A percentile compares a stretch with the other conserved stretches of the same genome.
Evolutionary conservation across 2,113 vertebrate species (phyloP).

Genomic region (Gasterosteus aculeatus): DNA sequence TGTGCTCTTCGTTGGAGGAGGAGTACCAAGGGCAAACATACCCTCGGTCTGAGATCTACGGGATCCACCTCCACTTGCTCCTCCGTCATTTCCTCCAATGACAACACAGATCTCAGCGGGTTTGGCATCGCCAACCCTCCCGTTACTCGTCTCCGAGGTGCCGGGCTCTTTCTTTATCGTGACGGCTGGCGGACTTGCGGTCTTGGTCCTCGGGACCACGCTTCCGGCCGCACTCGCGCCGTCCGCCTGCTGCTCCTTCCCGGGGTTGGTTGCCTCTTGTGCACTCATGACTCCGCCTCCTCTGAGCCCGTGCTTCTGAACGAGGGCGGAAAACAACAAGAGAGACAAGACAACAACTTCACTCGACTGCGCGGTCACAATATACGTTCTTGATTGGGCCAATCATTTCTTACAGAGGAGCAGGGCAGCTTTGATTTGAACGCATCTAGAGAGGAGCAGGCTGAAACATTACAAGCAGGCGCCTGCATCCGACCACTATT

Average conservation of each 20-base stretch:
- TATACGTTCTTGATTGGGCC: not conserved
- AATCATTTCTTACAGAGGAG: conserved; percentile 1
- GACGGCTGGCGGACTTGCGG: conserved; percentile 70
- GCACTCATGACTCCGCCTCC: conserved; percentile 80
- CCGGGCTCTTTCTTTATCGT: conserved; percentile 89
- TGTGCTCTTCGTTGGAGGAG: conserved; percentile 76
- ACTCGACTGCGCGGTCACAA: not conserved
- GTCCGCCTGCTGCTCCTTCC: conserved; percentile 71
- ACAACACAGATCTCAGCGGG: conserved; percentile 97
- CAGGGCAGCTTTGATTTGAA: conserved; percentile 3
- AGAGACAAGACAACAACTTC: conserved; percentile 25
- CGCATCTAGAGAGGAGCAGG: not conserved
- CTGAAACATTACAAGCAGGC: not conserved
- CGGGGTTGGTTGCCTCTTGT: conserved; percentile 73
- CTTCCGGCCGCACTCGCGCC: conserved; percentile 66
- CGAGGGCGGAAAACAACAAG: conserved; percentile 13
- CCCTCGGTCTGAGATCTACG: conserved; percentile 93
- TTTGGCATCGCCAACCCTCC: conserved; percentile 83
- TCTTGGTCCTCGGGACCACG: conserved; percentile 74
- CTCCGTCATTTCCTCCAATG: conserved; percentile 82
- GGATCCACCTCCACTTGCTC: conserved; percentile 76
- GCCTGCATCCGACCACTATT: conserved; percentile 18
- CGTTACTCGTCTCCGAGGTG: conserved; percentile 79
- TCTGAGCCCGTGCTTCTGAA: conserved; percentile 67
- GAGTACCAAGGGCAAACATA: conserved; percentile 83